Evolutionary conservation across 2,888 invertebrate species (phyloP).

Genomic region (Fragum sueziense): DNA sequence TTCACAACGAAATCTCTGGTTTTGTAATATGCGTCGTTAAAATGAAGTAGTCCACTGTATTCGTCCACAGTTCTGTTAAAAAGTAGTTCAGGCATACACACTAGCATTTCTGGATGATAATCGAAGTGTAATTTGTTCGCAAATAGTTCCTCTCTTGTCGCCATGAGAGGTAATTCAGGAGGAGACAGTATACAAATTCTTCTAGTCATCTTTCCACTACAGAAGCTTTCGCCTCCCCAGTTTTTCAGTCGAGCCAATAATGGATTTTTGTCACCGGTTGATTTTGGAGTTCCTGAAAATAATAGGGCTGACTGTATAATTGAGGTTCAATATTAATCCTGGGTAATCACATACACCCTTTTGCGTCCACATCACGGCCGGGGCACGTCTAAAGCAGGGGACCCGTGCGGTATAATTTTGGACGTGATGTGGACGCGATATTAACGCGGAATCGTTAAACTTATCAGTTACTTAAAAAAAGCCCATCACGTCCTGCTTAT

Average conservation of each 20-base stretch:
- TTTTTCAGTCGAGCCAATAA: not conserved
- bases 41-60: not conserved
- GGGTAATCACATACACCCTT: too few relatives aligned
- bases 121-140: not conserved
- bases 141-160: slow-evolving; percentile 11
- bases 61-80: not conserved
- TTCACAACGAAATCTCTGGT: not conserved
- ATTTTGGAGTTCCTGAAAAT: not conserved
- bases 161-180: not conserved
- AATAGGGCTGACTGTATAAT: too few relatives aligned
- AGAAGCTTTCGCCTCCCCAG: not conserved
- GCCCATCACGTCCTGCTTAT: too few relatives aligned
- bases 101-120: not conserved
- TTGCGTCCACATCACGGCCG: too few relatives aligned
- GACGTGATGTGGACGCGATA: too few relatives aligned
- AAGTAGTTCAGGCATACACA: slow-evolving; percentile 2
- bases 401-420: too few relatives aligned
- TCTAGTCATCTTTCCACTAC: not conserved
- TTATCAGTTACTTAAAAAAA: too few relatives aligned
- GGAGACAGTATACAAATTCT: not conserved
- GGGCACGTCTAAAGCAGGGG: too few relatives aligned
- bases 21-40: not conserved
- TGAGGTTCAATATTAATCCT: too few relatives aligned
- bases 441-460: too few relatives aligned
- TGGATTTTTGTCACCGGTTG: not conserved